Evolutionary conservation across 2,797 vertebrate species (phyloP), one percentile per base, ranked within the genome.

Genomic region (Galago senegalensis): DNA sequence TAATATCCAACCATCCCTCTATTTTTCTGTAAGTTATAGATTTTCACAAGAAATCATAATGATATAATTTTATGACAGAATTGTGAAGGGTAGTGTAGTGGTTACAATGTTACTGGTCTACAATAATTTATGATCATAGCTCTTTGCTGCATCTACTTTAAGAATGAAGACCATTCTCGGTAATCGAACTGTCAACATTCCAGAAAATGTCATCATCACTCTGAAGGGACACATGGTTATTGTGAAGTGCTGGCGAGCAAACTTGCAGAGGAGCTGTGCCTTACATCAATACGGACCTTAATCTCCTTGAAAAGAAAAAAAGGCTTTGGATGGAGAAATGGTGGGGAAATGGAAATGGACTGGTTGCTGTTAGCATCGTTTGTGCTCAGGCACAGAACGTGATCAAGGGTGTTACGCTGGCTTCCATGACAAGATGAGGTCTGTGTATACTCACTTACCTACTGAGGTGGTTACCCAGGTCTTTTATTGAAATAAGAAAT

Each of bases 61-160:
- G 7, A 61, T 37, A 46, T 29, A 58, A 61, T 91, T 94, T 93
- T 85, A 56, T 25, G 5, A 84, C 43, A 29, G n/a, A 49, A 80
- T 65, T 65, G 20, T 80, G 34, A 63, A 37, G 34, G 4, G 16
- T 23, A 53, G 7, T 89, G 34, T 76, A 16, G 1, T 63, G 70
- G 60, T 65, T 61, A 65, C 31, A 63, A 2, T 27, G 23, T 3
- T 40, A 14, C 77, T 1, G 0, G 27, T 34, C 13, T 53, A 63
- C 3, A 25, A 27, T 81, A 40, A 81, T 81, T 76, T 65, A 56
- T 0, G 0, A 29, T 69, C 4, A 16, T 31, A 86, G 56, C 87
- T 94, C 20, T 70, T 70, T 70, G 34, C 69, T 10, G 12, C 1
- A 12, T 70, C 34, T 70, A 12, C 34, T 37, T 34, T 23, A 5